Base-by-base conservation (phyloP, 2,113 vertebrate genomes). In the Leptobrachium ailaonicum region DNA sequence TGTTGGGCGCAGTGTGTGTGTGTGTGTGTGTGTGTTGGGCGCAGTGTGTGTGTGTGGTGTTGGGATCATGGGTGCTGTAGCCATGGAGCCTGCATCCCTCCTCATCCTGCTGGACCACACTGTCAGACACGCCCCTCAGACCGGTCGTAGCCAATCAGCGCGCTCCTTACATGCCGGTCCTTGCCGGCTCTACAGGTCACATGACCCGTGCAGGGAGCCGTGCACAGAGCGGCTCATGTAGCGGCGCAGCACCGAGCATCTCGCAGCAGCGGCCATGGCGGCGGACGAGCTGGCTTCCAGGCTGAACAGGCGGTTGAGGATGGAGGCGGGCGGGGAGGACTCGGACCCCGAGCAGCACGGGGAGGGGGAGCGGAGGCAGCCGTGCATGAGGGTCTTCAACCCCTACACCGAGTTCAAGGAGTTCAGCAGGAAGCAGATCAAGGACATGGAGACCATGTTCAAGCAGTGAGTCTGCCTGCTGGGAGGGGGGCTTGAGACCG, bases 361-460 rank as follows among this genome's bases (percentile, higher is more conserved):
- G n/a, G 14, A 56, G 45, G 70, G 91, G 12, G 83, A 87, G 40
- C 92, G 89, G 0, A 89, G 89, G 74, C 93, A 83, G 44, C 92
- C 91, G 86, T 66, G 89, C 2, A 95, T 91, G 84, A 94, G 93
- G 80, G 91, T 97, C 77, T 96, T 96, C 90, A 98, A 96, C 90
- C 95, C 96, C 9, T 93, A 94, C 87, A 93, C 94, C 75, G 96
- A 98, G 92, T 98, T 98, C 91, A 97, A 96, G 79, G 96, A 98
- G 92, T 98, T 98, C 91, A 96, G 95, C 87, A 90, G 96, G 76
- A 90, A 93, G 70, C 96, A 98, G 90, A 97, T 98, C 90, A 97
- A 95, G 86, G 96, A 97, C 90, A 97, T 98, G 96, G 96, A 97
- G 86, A 90, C 85, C 83, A 95, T 97, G 90, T 98, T 98, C 91